Percentiles rank a stretch among this genome's conserved stretches.
Conservation (phyloP, 2,797 vertebrate genomes). For the Uromys caudimaculatus region DNA sequence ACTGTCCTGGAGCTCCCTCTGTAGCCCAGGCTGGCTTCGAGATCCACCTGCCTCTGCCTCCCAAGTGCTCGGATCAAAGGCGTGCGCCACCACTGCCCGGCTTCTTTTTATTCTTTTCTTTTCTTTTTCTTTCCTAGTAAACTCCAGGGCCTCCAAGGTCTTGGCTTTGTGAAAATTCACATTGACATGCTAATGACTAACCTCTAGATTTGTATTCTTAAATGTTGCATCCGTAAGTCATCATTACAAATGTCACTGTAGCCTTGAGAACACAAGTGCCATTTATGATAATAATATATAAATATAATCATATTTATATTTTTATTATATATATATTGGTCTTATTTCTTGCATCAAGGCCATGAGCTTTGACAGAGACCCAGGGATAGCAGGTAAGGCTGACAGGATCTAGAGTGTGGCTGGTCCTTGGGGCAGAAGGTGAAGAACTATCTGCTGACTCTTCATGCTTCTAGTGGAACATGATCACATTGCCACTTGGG, state of each 20-base stretch:
- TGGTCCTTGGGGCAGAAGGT: not conserved
- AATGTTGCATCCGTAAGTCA: not conserved
- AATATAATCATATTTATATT: no score
- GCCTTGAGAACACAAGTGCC: not conserved
- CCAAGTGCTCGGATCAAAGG: no score
- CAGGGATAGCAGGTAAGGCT: not conserved
- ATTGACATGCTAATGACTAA: not conserved
- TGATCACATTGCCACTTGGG: not conserved
- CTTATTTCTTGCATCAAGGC: not conserved
- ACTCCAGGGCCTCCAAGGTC: not conserved
- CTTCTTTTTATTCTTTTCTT: not conserved
- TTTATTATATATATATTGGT: no score
- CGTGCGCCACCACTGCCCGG: no score
- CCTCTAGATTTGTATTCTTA: not conserved
- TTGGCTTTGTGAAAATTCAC: not conserved
- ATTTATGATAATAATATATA: no score
- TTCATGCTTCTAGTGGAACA: not conserved
- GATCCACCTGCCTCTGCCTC: no score
- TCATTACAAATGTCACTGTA: not conserved
- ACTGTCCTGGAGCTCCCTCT: no score
- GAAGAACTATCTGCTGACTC: accelerated
- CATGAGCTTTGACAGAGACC: not conserved
- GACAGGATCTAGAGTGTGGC: not conserved
- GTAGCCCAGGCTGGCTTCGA: no score
- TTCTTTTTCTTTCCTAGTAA: not conserved